Conservation (phyloP, 2,797 vertebrate genomes). For the Galagoides demidoff region DNA sequence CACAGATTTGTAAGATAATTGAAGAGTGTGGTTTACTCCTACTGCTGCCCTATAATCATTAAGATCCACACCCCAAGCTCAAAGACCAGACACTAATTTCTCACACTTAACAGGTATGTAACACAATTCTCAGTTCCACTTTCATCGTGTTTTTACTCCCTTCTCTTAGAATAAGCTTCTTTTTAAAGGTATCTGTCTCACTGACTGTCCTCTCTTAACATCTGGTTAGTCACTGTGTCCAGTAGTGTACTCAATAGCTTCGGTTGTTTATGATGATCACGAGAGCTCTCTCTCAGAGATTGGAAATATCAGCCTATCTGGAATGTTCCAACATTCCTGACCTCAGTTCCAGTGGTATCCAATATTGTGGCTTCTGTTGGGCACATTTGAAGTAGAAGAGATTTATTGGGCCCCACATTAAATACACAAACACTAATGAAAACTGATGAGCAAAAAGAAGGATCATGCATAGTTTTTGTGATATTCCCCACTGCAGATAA, state of each 20-base stretch:
- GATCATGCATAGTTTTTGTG: too few relatives aligned
- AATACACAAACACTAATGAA: too few relatives aligned
- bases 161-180: background rate
- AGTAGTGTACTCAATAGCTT: background rate
- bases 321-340: background rate
- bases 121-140: background rate
- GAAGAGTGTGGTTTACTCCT: slow-evolving; percentile 93
- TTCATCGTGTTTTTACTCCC: background rate
- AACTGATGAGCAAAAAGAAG: too few relatives aligned
- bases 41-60: slow-evolving; percentile 91
- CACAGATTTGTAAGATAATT: slow-evolving; percentile 95
- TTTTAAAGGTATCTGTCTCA: background rate
- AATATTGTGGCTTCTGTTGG: too few relatives aligned
- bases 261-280: background rate
- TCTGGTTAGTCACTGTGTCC: background rate
- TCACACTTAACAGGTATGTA: slow-evolving; percentile 92
- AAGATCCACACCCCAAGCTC: slow-evolving; percentile 93
- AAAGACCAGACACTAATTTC: slow-evolving; percentile 93
- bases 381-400: too few relatives aligned
- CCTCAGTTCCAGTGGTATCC: background rate
- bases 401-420: too few relatives aligned
- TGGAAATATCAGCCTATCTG: background rate
- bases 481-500: too few relatives aligned
- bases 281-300: background rate
- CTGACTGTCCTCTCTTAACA: background rate